Base-by-base conservation (phyloP, 2,888 invertebrate genomes). In the Synergus umbraculus region DNA sequence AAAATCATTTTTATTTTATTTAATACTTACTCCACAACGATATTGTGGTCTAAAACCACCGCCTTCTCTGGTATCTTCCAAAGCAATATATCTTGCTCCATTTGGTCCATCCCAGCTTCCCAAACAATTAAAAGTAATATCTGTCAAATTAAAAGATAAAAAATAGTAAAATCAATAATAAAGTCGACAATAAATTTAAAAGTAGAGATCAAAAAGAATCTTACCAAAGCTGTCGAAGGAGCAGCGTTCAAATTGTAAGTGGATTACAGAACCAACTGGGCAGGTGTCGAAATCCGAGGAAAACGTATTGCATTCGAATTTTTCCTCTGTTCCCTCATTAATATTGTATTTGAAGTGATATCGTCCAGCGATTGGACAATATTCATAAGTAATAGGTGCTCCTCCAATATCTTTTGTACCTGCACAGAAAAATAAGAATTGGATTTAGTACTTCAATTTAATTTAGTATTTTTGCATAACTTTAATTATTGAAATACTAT, bases 291-390 rank as follows among this genome's bases (percentile, higher is more conserved):
- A 89, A 80, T 93, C 93, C 0, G 95, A 95, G 22, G 93, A 92
- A 67, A 93, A 93, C 7, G 93, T 92, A 63, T 91, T 92, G 87
- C 95, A 95, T 85, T 94, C 94, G 22, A 92, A 90, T 64, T 91
- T 91, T 46, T 90, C 91, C 54, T 93, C 92, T 1, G 93, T 91
- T 12, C 93, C 93, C 84, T 93, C 94, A 83, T 93, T 93, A 18
- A 93, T 89, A 83, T 92, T 93, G 88, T 95, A 94, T 22, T 93
- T 93, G 85, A 95, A 94, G 80, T 93, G 93, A 90, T 93, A 95
- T 82, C 93, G 93, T 7, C 95, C 95, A 81, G 93, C 94, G 80
- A 95, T 93, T 15, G 95, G 95, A 82, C 95, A 95, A 87, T 94
- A 95, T 85, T 94, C 94, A 83, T 94, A 93, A 63, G 93, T 92